phyloP scores from a whole-genome alignment of 1,140 invertebrate genomes.

The Kradibia gibbosae region DNA sequence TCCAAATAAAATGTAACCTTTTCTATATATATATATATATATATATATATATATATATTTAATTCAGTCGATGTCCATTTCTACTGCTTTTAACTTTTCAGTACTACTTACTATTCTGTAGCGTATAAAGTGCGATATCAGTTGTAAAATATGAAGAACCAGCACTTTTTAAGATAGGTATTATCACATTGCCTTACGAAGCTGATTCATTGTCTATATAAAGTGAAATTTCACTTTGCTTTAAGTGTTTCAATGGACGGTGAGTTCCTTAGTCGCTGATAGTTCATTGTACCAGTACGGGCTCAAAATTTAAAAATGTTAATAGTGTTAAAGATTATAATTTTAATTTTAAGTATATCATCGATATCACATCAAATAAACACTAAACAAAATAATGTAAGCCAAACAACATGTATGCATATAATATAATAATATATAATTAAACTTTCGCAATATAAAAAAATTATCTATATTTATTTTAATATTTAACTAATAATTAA shows the following conservation, averaged over 20 bases:
- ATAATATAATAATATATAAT: background rate
- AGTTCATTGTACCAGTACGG: background rate
- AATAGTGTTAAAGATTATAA: conserved; percentile 12
- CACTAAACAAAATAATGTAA: background rate
- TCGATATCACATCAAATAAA: background rate
- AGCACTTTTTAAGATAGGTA: conserved; percentile 28
- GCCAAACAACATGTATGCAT: background rate
- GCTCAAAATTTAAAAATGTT: background rate
- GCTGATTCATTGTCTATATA: conserved; percentile 18
- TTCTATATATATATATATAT: too few relatives aligned
- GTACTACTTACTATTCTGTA: background rate
- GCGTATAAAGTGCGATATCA: background rate
- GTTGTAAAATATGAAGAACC: conserved; percentile 5
- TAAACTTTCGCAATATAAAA: too few relatives aligned
- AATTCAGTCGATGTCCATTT: background rate
- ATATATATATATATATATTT: too few relatives aligned
- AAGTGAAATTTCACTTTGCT: background rate
- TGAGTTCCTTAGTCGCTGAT: background rate
- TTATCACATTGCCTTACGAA: conserved; percentile 19
- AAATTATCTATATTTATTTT: too few relatives aligned
- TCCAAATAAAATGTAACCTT: too few relatives aligned
- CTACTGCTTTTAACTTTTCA: background rate
- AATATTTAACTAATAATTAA: too few relatives aligned
- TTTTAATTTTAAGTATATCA: background rate
- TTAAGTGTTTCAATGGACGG: background rate